Base-by-base conservation (phyloP, 2,888 invertebrate species). In the Rhagium mordax region DNA sequence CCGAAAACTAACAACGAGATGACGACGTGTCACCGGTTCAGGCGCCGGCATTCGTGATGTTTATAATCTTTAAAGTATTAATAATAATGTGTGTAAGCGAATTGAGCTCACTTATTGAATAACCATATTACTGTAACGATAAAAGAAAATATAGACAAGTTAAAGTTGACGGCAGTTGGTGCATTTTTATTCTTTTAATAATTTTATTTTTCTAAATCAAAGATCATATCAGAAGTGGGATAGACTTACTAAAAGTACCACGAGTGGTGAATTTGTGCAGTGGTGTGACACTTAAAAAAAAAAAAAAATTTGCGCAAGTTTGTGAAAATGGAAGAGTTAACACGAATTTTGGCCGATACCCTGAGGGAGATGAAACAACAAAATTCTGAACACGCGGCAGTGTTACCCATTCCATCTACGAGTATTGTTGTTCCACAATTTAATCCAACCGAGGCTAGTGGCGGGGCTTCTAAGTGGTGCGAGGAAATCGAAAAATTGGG, bases 401-500 rank as follows among this genome's bases (percentile, higher is more conserved):
- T 4, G 10, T 3, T 18, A 18, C 18, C 53, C 18, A 18, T 4
- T 15, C 18, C 53, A 18, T 18, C 53, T 15, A 18, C 20, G 4
- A 53, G 16, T 53, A 18, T 18, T 10, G 20, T 6, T 18, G 53
- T 53, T n/a, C n/a, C n/a, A n/a, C n/a, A n/a, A n/a, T n/a, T n/a
- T n/a, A n/a, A 74, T 24, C 74, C 70, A 8, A 24, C 15, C 7
- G n/a, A 13, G n/a, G 69, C 33, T 24, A 69, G 69, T 62, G 53
- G 24, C 8, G 68, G 68, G 33, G 74, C 70, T 20, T 3, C 61
- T 3, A 24, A 48, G 16, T 74, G 70, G 74, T 70, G 65, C 18
- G 29, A 70, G 1, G 66, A 74, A 20, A 60, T 74, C 18, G 69
- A 74, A 51, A 71, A 53, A 59, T 47, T 73, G 16, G 70, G 66